Evolutionary conservation across 1,140 invertebrate species (phyloP).

Genomic region (Potamilus streckersoni): DNA sequence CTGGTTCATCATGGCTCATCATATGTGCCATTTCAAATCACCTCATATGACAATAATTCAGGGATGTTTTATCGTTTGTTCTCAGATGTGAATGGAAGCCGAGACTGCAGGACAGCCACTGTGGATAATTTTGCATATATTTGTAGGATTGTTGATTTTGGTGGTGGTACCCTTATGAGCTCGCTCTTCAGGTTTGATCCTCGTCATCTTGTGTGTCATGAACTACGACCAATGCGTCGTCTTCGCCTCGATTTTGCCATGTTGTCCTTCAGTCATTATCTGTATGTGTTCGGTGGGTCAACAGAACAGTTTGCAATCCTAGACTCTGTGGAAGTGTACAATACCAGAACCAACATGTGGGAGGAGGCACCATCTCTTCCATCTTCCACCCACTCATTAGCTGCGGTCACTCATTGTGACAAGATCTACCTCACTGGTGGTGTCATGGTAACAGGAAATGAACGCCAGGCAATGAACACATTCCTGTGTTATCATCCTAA

Average conservation of each 20-base stretch:
- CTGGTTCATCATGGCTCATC: constrained; percentile 59
- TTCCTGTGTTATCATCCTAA: constrained; percentile 56
- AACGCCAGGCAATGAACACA: constrained; percentile 55
- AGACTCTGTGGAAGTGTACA: constrained; percentile 84
- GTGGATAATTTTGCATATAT: constrained; percentile 64
- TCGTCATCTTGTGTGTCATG: constrained; percentile 60
- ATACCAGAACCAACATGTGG: constrained; percentile 84
- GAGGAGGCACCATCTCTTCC: constrained; percentile 80
- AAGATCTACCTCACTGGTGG: constrained; percentile 65
- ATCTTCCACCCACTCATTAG: constrained; percentile 60
- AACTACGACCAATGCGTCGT: constrained; percentile 59
- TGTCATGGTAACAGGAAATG: constrained; percentile 51
- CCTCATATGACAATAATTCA: constrained; percentile 55
- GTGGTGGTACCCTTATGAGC: constrained; percentile 63
- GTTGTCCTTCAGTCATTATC: constrained; percentile 79
- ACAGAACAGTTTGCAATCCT: constrained; percentile 90
- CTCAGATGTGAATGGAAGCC: constrained; percentile 61
- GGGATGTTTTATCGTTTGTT: constrained; percentile 60
- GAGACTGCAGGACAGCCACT: constrained; percentile 59
- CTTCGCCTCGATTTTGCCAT: constrained; percentile 62
- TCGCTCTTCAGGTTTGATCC: constrained; percentile 65
- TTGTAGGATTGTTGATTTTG: constrained; percentile 65
- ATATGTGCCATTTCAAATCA: constrained; percentile 64
- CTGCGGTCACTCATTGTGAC: constrained; percentile 43
- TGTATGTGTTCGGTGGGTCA: constrained; percentile 94